Evolutionary conservation across 2,113 vertebrate species (phyloP).

Genomic region (Octodon degus): DNA sequence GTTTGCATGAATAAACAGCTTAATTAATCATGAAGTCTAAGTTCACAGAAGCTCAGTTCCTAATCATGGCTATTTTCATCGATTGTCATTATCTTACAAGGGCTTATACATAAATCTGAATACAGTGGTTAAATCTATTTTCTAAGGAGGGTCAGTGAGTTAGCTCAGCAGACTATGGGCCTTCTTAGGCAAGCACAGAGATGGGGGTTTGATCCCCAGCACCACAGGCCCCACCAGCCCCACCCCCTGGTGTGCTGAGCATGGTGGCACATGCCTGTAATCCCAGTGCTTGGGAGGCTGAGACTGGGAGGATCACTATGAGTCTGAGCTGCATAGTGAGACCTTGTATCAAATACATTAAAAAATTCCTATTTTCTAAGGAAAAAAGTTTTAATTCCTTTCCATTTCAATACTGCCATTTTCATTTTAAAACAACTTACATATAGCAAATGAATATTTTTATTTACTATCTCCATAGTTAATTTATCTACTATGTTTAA

Average conservation of each 20-base stretch:
- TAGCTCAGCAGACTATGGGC: no score
- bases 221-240: no score
- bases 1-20: neutral
- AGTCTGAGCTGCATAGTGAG: no score
- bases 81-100: neutral
- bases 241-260: no score
- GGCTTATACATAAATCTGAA: slow-evolving; percentile 6
- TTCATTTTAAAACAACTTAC: neutral
- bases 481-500: slow-evolving; percentile 26
- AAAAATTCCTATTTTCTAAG: neutral
- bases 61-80: neutral
- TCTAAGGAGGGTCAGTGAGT: neutral
- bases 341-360: no score
- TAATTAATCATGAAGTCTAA: slow-evolving; percentile 2
- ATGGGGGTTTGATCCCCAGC: no score
- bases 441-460: neutral
- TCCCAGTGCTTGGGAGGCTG: no score
- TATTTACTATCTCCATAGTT: neutral
- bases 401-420: neutral
- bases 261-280: no score
- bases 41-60: neutral
- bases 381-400: neutral
- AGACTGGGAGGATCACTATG: no score
- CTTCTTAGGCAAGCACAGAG: no score
- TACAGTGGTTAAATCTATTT: neutral